These are phyloP conservation scores for Propsilocerus akamusi DNA, from an alignment of 1,140 invertebrate species.

Conservation along the genomic window DNA sequence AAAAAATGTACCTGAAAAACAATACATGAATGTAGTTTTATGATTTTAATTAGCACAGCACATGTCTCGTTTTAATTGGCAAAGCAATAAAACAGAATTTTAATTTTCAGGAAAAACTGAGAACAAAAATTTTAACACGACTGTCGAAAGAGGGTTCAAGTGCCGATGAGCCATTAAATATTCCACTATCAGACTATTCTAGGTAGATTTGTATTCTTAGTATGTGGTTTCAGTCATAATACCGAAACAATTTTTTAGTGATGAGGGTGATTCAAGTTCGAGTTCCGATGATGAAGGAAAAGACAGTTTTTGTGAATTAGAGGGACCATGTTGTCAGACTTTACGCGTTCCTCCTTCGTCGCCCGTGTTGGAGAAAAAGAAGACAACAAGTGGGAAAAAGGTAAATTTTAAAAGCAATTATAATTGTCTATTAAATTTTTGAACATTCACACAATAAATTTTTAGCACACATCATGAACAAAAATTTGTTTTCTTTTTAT, in stretches of 20 bases:
- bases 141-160: conserved; percentile 66
- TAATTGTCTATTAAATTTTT: too few relatives aligned
- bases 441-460: too few relatives aligned
- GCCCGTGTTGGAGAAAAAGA: conserved; percentile 17
- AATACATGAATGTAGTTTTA: too few relatives aligned
- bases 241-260: conserved; percentile 27
- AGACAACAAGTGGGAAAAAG: not conserved
- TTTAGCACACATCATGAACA: too few relatives aligned
- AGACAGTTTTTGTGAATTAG: conserved; percentile 17
- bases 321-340: conserved; percentile 22
- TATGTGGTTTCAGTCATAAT: conserved; percentile 1
- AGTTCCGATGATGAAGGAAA: conserved; percentile 27
- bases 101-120: conserved; percentile 42
- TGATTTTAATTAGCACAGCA: too few relatives aligned
- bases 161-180: conserved; percentile 71
- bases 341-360: conserved; percentile 33
- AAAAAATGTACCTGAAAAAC: too few relatives aligned
- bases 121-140: conserved; percentile 59
- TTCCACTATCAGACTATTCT: conserved; percentile 66
- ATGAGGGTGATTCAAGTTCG: conserved; percentile 57
- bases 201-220: conserved; percentile 31
- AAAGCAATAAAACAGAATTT: too few relatives aligned
- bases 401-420: not conserved
- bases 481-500: too few relatives aligned
- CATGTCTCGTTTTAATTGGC: too few relatives aligned